Percentiles rank a stretch among this genome's conserved stretches.
phyloP scores from a whole-genome alignment of 2,797 vertebrate species.

The Halcyon badia region DNA sequence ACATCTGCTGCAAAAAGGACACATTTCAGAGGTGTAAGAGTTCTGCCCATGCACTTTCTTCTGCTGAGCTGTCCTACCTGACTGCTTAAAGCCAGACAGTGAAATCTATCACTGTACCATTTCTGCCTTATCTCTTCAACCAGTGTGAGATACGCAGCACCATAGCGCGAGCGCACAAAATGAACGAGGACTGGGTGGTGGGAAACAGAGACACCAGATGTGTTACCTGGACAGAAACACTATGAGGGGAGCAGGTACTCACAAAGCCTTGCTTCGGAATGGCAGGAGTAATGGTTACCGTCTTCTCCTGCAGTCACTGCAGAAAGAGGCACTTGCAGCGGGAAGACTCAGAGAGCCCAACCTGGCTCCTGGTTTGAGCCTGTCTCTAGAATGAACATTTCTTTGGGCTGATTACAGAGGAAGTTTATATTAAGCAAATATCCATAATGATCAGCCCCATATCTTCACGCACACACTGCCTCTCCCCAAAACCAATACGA shows the following conservation, averaged over 20 bases:
- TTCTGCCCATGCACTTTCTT: fast-evolving
- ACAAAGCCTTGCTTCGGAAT: not conserved
- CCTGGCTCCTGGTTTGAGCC: not conserved
- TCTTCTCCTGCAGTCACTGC: not conserved
- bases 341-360: not conserved
- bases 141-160: not conserved
- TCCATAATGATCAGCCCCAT: fast-evolving
- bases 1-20: not conserved
- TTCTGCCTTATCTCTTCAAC: not conserved
- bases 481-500: not conserved
- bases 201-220: not conserved
- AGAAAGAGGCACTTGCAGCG: not conserved
- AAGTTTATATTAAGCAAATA: not conserved
- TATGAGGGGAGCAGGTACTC: not conserved
- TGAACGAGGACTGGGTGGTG: not conserved
- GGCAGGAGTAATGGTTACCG: not conserved
- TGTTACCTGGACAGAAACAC: not conserved
- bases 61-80: fast-evolving
- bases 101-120: not conserved
- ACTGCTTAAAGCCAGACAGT: not conserved
- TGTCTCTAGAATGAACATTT: not conserved
- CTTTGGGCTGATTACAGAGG: not conserved
- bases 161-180: not conserved
- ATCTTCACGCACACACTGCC: not conserved
- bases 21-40: not conserved